Evolutionary conservation across 2,797 vertebrate genomes (phyloP), one percentile per base, ranked within the genome.

Genomic region (Leuciscus waleckii): DNA sequence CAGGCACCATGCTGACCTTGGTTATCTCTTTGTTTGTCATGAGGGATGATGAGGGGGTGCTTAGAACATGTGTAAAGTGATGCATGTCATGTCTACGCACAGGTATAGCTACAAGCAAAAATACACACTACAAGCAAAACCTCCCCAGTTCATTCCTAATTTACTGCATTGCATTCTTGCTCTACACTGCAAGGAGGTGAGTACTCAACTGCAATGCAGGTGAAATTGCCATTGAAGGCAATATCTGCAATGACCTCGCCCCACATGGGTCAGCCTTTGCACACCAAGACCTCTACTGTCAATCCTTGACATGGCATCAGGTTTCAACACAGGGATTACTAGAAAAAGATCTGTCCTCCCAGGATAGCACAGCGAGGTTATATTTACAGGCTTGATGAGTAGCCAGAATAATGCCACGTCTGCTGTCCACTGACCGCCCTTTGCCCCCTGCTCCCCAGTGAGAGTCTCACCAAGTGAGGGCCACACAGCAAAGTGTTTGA

Each of bases 301-400:
- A 92, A 93, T 87, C 84, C 82, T 89, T 90, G 87, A 85, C 82
- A 68, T 89, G 89, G 90, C 86, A 89, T 92, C 89, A 81, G 80
- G 87, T 92, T 89, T 89, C 91, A 90, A 92, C 89, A 89, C 87
- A 85, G 87, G 90, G 91, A 92, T 92, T 92, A 92, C 85, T 90
- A 83, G 86, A 89, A 88, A 90, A 89, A 89, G 87, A 91, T 90
- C 91, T 87, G 56, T 77, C 63, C 73, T 89, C 90, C 89, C 90
- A 91, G 90, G 89, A 92, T 90, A 92, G 91, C 43, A 87, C 84
- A 89, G 81, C 32, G 67, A 49, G 82, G 76, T 65, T 92, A 91
- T 89, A 92, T 92, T 89, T 92, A 92, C 87, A 35, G 70, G 82
- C 86, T 86, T 89, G 87, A 88, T 65, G 82, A 85, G 76, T 80